Conservation (phyloP, 2,113 vertebrate genomes). For the cattle (Bos taurus) region DNA sequence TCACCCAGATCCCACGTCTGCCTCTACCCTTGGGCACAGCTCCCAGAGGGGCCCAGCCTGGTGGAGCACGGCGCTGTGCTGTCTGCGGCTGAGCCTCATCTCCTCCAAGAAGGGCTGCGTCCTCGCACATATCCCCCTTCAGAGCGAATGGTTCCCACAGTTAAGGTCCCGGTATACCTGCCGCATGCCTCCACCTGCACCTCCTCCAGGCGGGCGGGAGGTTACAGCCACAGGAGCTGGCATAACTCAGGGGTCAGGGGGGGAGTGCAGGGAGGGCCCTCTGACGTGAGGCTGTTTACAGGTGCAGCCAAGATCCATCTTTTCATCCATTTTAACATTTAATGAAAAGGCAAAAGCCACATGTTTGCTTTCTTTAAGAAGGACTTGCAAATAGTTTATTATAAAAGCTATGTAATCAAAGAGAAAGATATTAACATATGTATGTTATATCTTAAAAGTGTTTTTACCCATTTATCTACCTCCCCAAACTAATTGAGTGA, state of each 20-base stretch:
- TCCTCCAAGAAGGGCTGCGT: background rate
- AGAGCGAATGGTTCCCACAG: too few species aligned
- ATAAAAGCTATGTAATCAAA: background rate
- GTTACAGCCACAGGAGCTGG: background rate
- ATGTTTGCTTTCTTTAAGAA: background rate
- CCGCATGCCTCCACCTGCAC: fast-evolving
- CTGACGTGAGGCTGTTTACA: fast-evolving
- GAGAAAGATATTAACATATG: background rate
- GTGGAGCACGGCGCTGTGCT: fast-evolving
- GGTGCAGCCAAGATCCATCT: background rate
- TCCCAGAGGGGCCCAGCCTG: background rate
- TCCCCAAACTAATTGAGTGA: background rate
- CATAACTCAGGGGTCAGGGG: too few species aligned
- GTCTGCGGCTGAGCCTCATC: background rate
- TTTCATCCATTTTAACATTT: background rate
- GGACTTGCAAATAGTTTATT: background rate
- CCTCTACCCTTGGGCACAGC: fast-evolving
- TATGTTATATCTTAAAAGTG: background rate
- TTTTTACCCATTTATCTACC: background rate
- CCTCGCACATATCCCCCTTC: too few species aligned
- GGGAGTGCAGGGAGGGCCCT: fast-evolving
- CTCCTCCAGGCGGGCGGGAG: background rate
- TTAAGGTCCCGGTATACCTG: fast-evolving
- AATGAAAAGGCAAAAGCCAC: background rate
- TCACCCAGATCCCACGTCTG: background rate